Percentiles rank a stretch among this genome's conserved stretches.
These are phyloP conservation scores for Ptychobarbus kaznakovi DNA, from an alignment of 2,797 vertebrate genomes.

Conservation along the genomic window DNA sequence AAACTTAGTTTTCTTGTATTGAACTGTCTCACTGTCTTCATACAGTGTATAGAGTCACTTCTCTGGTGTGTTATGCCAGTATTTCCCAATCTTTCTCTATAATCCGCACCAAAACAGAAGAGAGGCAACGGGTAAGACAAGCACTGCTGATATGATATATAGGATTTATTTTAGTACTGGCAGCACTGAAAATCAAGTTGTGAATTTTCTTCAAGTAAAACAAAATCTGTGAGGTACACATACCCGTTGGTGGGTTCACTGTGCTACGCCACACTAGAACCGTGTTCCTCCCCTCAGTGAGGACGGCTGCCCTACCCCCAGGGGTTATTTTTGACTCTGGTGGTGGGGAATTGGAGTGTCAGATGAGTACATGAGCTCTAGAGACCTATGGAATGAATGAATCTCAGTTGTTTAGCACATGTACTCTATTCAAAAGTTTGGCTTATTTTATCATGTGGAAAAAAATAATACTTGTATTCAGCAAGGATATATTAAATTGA, in stretches of 20 bases:
- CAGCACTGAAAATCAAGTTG: background rate
- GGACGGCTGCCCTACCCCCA: slow-evolving; percentile 24
- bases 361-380: slow-evolving; percentile 52
- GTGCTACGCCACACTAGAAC: slow-evolving; percentile 71
- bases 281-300: background rate
- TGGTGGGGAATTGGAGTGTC: slow-evolving; percentile 18
- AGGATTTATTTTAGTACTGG: background rate
- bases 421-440: background rate
- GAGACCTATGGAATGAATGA: slow-evolving; percentile 22
- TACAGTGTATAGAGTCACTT: background rate
- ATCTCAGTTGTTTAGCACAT: background rate
- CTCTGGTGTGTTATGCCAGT: background rate
- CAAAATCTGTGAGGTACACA: background rate
- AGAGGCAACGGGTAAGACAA: background rate
- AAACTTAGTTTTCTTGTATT: slow-evolving; percentile 16
- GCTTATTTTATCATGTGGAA: background rate
- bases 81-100: background rate
- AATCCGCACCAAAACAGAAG: background rate
- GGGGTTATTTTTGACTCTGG: slow-evolving; percentile 56
- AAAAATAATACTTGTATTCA: background rate
- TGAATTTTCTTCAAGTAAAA: background rate
- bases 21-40: background rate
- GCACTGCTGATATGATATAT: background rate
- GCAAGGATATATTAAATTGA: background rate
- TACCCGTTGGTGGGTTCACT: background rate